Evolutionary conservation across 2,797 vertebrate species (phyloP).

Genomic region (Urophycis tenuis): DNA sequence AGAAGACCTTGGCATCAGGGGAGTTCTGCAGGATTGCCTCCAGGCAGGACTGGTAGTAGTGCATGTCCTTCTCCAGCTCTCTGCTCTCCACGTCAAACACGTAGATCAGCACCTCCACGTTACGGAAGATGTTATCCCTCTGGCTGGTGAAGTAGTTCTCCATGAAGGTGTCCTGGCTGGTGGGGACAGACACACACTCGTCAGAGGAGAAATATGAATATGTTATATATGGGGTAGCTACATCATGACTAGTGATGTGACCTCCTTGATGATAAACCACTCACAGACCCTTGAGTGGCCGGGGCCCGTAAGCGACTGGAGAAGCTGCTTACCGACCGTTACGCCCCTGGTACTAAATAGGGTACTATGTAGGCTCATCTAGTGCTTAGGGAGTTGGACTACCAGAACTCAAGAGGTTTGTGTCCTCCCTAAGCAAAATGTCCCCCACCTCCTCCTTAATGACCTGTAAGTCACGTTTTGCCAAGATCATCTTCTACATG

Average conservation of each 20-base stretch:
- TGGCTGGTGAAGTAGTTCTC: slow-evolving; percentile 99
- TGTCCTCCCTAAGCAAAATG: too few species aligned
- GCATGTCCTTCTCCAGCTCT: slow-evolving; percentile 99
- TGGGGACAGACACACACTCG: too few species aligned
- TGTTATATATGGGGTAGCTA: not conserved
- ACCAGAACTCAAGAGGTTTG: not conserved
- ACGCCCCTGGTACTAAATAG: not conserved
- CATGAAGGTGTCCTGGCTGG: slow-evolving; percentile 98
- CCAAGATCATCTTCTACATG: too few species aligned
- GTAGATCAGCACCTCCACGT: slow-evolving; percentile 96
- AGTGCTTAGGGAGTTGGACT: too few species aligned
- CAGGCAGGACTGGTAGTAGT: slow-evolving; percentile 98
- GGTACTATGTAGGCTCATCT: not conserved
- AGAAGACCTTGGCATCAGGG: slow-evolving; percentile 95
- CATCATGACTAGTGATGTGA: not conserved
- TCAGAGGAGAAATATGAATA: too few species aligned
- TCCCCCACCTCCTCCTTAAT: too few species aligned
- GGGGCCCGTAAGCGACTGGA: too few species aligned
- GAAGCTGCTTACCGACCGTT: too few species aligned
- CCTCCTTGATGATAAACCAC: too few species aligned
- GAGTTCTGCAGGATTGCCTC: slow-evolving; percentile 99
- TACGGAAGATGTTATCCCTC: slow-evolving; percentile 98
- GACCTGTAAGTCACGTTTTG: too few species aligned
- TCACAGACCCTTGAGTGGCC: too few species aligned
- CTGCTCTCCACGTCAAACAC: slow-evolving; percentile 98